These are phyloP conservation scores for Sussaba pulchella DNA, from an alignment of 2,888 invertebrate genomes.

Conservation along the genomic window DNA sequence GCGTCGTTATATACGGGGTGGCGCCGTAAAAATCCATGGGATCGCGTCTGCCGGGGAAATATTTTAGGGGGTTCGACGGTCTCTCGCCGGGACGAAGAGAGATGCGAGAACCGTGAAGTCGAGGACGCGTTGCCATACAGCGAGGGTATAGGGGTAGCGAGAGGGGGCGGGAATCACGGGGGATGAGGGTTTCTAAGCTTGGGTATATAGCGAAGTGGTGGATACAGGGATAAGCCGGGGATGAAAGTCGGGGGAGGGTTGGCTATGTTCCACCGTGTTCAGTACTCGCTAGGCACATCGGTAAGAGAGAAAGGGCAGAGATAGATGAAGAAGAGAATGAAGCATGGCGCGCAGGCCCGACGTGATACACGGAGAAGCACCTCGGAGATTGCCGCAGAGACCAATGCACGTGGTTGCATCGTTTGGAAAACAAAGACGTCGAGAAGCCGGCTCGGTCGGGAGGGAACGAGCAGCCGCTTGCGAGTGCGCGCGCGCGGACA, in stretches of 20 bases:
- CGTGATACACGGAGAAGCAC: slow-evolving; percentile 40
- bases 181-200: slow-evolving; percentile 19
- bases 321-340: neutral
- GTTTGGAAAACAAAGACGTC: slow-evolving; percentile 54
- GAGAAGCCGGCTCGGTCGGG: slow-evolving; percentile 11
- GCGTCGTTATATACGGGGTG: slow-evolving; percentile 71
- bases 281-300: slow-evolving; percentile 9
- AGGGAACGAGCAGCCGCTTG: no score
- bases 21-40: slow-evolving; percentile 71
- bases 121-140: slow-evolving; percentile 27
- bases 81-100: neutral
- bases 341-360: neutral
- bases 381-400: slow-evolving; percentile 35
- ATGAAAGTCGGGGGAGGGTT: neutral
- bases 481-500: slow-evolving; percentile 2
- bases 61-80: slow-evolving; percentile 20
- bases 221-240: neutral
- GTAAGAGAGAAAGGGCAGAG: slow-evolving; percentile 20
- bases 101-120: slow-evolving; percentile 34
- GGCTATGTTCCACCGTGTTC: slow-evolving; percentile 3
- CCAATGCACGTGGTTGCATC: slow-evolving; percentile 61
- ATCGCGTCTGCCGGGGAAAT: slow-evolving; percentile 66
- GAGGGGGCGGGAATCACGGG: slow-evolving; percentile 14
- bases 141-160: neutral
- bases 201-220: neutral